A percentile compares a stretch with the other conserved stretches of the same genome.
Conservation (phyloP, 2,888 invertebrate genomes). For the Caenorhabditis virilis region DNA sequence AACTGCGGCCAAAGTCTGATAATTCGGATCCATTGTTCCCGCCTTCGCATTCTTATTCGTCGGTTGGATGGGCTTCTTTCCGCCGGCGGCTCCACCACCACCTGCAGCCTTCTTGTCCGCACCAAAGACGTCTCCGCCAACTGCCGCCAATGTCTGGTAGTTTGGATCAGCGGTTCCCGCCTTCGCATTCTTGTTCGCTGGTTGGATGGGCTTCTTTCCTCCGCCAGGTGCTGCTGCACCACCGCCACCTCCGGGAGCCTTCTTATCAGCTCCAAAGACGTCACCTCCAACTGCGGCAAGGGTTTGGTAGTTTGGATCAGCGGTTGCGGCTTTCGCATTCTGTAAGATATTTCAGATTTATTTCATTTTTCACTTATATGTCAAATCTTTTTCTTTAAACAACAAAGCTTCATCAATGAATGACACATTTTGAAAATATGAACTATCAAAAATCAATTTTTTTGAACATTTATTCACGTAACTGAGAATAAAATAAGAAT, state of each 20-base stretch:
- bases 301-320: slow-evolving; percentile 4
- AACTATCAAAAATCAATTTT: too few species aligned
- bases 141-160: slow-evolving; percentile 24
- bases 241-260: neutral
- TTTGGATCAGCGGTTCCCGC: slow-evolving; percentile 28
- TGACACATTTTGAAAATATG: too few species aligned
- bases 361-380: too few species aligned
- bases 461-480: too few species aligned
- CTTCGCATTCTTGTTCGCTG: slow-evolving; percentile 10
- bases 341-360: too few species aligned
- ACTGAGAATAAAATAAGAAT: too few species aligned
- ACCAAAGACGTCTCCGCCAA: slow-evolving; percentile 21
- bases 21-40: slow-evolving; percentile 32
- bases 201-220: neutral
- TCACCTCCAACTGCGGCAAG: neutral
- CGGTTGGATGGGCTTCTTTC: slow-evolving; percentile 17
- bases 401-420: too few species aligned
- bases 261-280: slow-evolving; percentile 4
- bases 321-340: slow-evolving; percentile 1
- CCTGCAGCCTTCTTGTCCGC: slow-evolving; percentile 7
- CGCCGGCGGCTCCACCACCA: slow-evolving; percentile 8
- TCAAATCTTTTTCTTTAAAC: too few species aligned
- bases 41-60: slow-evolving; percentile 21
- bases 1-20: slow-evolving; percentile 34
- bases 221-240: neutral